Conservation (phyloP, 2,888 invertebrate genomes). For the Temnothorax unifasciatus region DNA sequence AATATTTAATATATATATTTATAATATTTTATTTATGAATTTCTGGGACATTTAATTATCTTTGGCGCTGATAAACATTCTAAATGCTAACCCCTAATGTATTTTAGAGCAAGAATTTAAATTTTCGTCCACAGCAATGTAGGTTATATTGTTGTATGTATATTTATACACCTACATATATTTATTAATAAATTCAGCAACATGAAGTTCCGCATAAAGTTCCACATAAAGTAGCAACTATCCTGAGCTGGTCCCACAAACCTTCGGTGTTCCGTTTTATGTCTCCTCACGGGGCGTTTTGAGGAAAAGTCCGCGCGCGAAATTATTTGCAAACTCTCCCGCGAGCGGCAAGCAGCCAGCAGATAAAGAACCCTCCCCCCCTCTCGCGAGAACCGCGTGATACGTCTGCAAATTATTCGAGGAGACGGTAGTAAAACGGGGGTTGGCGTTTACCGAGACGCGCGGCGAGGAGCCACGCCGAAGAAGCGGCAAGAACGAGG, state of each 20-base stretch:
- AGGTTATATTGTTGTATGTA: neutral
- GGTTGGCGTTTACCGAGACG: conserved; percentile 43
- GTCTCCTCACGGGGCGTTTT: conserved; percentile 30
- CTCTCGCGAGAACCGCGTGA: conserved; percentile 29
- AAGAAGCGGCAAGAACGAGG: neutral
- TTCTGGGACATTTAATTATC: neutral
- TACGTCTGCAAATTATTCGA: conserved; percentile 58
- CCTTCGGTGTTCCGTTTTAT: conserved; percentile 17
- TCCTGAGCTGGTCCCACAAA: neutral
- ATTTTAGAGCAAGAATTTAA: neutral
- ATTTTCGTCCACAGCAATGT: neutral
- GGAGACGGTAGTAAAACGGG: conserved; percentile 23
- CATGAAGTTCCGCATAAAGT: neutral
- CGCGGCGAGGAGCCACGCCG: conserved; percentile 20
- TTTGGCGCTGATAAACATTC: neutral
- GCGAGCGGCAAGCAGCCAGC: conserved; percentile 22
- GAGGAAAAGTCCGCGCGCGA: conserved; percentile 44
- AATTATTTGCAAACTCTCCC: conserved; percentile 53
- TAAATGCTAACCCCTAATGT: neutral
- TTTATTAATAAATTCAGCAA: conserved; percentile 22
- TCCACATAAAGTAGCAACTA: neutral
- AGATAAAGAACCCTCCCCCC: conserved; percentile 33
- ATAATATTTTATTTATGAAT: neutral
- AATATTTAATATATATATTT: neutral
- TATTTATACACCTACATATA: too few species aligned